Conservation (phyloP, 35 echinoderm and acorn worm genomes). For the Eucidaris tribuloides region DNA sequence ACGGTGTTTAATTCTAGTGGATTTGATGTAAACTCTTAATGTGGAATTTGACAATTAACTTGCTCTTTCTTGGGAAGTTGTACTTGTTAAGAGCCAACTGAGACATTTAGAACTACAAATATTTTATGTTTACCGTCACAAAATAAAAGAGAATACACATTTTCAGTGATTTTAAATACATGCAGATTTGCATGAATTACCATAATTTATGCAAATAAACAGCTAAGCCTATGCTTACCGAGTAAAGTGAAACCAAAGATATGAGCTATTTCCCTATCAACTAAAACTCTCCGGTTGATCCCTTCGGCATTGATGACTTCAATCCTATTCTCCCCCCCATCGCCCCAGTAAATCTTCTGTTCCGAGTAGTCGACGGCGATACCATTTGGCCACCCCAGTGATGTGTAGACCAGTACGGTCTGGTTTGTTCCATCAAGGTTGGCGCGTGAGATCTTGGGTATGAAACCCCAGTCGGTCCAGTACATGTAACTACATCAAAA, state of each 20-base stretch:
- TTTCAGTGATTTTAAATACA: too few relatives aligned
- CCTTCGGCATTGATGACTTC: conserved; percentile 75
- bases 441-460: conserved; percentile 73
- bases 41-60: too few relatives aligned
- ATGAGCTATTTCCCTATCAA: conserved; percentile 60
- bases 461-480: conserved; percentile 92
- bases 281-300: conserved; percentile 46
- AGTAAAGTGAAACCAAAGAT: conserved; percentile 95
- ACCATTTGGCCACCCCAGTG: conserved; percentile 88
- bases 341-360: conserved; percentile 88
- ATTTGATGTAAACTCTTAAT: too few relatives aligned
- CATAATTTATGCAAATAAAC: too few relatives aligned
- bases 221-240: too few relatives aligned
- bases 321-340: conserved; percentile 75
- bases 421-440: conserved; percentile 71
- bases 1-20: too few relatives aligned
- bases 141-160: too few relatives aligned
- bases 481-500: conserved; percentile 79
- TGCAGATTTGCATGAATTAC: too few relatives aligned
- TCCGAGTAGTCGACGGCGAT: conserved; percentile 67
- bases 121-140: too few relatives aligned
- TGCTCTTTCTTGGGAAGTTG: too few relatives aligned
- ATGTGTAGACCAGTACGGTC: conserved; percentile 66
- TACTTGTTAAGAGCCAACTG: too few relatives aligned
- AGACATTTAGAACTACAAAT: too few relatives aligned